Conservation (phyloP, 2,113 vertebrate species). For the Tragelaphus strepsiceros region DNA sequence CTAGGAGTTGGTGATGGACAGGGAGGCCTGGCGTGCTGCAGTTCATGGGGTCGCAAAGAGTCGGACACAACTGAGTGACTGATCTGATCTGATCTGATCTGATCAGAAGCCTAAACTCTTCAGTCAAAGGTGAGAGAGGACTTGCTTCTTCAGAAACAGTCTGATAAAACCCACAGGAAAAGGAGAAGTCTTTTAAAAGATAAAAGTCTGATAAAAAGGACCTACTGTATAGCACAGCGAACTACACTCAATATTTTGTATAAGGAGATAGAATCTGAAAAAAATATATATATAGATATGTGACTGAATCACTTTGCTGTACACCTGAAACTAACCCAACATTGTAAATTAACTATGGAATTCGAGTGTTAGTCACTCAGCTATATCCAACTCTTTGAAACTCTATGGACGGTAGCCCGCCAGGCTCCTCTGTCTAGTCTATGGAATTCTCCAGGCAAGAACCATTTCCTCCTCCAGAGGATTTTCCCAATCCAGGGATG, state of each 20-base stretch:
- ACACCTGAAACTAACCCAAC: not conserved
- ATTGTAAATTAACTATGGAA: not conserved
- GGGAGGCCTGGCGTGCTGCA: no score
- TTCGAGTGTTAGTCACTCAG: not conserved
- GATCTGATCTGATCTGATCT: no score
- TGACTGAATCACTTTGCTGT: not conserved
- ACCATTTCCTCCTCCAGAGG: not conserved
- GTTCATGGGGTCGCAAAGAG: no score
- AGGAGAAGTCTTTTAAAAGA: no score
- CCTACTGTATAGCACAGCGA: not conserved
- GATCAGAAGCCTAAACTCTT: not conserved
- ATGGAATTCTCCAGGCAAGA: not conserved
- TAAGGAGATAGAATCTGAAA: not conserved
- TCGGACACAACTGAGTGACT: no score
- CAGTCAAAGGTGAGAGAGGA: not conserved
- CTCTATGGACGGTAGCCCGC: not conserved
- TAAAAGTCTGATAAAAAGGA: not conserved
- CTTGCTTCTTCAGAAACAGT: not conserved
- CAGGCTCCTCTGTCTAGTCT: not conserved
- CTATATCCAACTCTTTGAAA: not conserved
- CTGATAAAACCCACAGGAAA: not conserved
- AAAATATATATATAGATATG: not conserved
- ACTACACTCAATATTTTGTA: not conserved
- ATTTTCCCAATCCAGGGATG: not conserved
- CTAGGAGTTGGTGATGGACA: no score